A percentile compares a stretch with the other conserved stretches of the same genome.
phyloP scores from a whole-genome alignment of 2,113 vertebrate genomes.

The Mobula birostris region DNA sequence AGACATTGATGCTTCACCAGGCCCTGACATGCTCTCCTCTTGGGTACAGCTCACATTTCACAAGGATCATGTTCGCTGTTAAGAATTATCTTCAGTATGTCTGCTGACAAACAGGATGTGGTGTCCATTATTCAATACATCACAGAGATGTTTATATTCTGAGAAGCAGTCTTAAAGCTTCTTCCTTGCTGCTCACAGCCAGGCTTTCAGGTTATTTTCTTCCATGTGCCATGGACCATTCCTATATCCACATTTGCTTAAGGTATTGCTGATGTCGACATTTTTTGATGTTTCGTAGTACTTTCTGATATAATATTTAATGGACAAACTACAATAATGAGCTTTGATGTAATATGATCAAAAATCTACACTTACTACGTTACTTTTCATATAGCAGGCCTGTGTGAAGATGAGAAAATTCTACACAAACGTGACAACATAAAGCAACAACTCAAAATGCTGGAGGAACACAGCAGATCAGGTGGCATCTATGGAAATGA shows the following conservation, averaged over 20 bases:
- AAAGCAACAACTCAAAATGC: neutral
- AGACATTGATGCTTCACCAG: conserved; percentile 50
- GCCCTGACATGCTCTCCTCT: conserved; percentile 54
- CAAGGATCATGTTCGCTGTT: conserved; percentile 39
- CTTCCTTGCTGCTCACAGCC: neutral
- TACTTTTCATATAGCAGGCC: neutral
- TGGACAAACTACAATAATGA: neutral
- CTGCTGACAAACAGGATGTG: conserved; percentile 53
- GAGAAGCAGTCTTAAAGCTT: neutral
- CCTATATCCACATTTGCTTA: neutral
- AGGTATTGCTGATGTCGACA: neutral
- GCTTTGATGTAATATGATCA: neutral
- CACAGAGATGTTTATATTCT: conserved; percentile 12
- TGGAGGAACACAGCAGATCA: too few species aligned
- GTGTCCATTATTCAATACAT: conserved; percentile 35
- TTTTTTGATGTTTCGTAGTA: neutral
- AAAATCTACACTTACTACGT: neutral
- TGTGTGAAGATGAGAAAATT: neutral
- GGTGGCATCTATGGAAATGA: too few species aligned
- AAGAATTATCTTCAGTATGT: conserved; percentile 47
- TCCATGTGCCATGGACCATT: neutral
- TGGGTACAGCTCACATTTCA: conserved; percentile 48
- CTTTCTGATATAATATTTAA: neutral
- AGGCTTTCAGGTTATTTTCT: neutral
- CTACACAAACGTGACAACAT: neutral